Percentiles rank a stretch among this genome's conserved stretches.
phyloP scores from a whole-genome alignment of 2,797 vertebrate species.

The Vireo griseus region DNA sequence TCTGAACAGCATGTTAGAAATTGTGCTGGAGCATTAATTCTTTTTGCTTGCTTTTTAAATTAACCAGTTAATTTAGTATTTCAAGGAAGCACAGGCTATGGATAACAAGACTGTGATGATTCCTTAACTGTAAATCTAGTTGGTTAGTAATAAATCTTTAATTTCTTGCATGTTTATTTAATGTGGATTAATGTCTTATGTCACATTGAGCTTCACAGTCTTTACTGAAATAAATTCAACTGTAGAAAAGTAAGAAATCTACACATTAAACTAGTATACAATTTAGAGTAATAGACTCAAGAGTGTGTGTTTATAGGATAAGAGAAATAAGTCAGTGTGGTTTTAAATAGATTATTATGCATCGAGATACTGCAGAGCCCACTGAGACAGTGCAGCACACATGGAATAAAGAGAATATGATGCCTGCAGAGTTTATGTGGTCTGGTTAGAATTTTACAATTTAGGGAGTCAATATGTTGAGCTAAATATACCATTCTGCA shows the following conservation, averaged over 20 bases:
- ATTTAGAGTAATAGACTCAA: neutral
- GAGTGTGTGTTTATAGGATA: neutral
- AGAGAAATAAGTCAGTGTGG: neutral
- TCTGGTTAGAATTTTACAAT: neutral
- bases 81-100: neutral
- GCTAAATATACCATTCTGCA: neutral
- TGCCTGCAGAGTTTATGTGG: neutral
- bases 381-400: neutral
- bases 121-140: neutral
- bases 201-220: neutral
- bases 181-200: slow-evolving; percentile 18
- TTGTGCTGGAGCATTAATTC: neutral
- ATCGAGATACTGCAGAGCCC: neutral
- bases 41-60: neutral
- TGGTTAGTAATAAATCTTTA: slow-evolving; percentile 29
- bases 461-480: neutral
- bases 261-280: neutral
- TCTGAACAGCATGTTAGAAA: neutral
- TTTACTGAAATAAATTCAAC: slow-evolving; percentile 10
- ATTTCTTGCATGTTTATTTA: slow-evolving; percentile 36
- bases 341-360: neutral
- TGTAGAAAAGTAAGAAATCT: neutral
- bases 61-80: neutral
- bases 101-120: neutral
- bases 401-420: neutral